Conservation (phyloP, 2,888 invertebrate species). For the Anaspis maculata region DNA sequence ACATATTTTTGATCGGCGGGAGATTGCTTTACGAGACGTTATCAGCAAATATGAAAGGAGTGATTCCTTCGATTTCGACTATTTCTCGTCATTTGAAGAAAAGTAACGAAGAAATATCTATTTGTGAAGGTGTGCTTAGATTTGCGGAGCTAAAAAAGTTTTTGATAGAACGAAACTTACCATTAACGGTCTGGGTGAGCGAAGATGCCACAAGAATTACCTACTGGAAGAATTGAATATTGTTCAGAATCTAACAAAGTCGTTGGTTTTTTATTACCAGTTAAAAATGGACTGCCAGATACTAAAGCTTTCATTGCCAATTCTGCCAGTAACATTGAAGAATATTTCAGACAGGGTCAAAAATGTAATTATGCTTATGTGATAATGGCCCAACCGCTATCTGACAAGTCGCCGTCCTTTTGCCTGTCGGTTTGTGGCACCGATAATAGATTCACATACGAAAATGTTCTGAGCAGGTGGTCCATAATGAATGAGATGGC, state of each 20-base stretch:
- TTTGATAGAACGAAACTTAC: neutral
- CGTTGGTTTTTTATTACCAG: neutral
- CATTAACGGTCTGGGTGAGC: neutral
- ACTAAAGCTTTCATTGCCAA: neutral
- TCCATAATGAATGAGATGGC: neutral
- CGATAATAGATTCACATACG: conserved; percentile 19
- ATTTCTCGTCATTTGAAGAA: neutral
- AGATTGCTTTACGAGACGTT: conserved; percentile 10
- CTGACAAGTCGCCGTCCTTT: conserved; percentile 18
- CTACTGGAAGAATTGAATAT: conserved; percentile 1
- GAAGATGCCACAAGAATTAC: conserved; percentile 2
- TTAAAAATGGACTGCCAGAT: neutral
- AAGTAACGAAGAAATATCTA: neutral
- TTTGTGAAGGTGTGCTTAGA: neutral
- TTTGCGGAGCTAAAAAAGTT: neutral
- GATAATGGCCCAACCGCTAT: conserved; percentile 13
- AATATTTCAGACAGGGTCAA: conserved; percentile 5
- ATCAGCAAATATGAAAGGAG: neutral
- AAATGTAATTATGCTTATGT: conserved; percentile 14
- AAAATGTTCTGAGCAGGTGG: neutral
- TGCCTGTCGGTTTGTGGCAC: conserved; percentile 21
- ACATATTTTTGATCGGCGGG: conserved; percentile 9
- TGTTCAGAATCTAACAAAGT: neutral
- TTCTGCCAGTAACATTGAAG: conserved; percentile 4
- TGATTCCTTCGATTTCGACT: conserved; percentile 1